These are phyloP conservation scores for Litocranius walleri DNA, from an alignment of 2,113 vertebrate genomes.

Conservation along the genomic window DNA sequence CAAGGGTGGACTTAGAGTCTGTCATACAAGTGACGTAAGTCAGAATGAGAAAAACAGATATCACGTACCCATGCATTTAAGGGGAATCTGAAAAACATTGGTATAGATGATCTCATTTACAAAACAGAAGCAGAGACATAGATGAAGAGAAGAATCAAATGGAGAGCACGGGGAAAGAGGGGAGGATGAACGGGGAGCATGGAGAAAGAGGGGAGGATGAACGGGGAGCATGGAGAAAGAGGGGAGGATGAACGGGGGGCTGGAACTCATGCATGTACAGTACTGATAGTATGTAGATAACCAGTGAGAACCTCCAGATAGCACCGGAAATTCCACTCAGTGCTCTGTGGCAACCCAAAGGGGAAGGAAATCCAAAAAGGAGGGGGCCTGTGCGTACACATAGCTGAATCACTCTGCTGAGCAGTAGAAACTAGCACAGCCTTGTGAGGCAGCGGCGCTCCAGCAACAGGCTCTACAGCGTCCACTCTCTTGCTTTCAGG, in stretches of 20 bases:
- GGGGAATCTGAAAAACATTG: neutral
- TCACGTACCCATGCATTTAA: neutral
- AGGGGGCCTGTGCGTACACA: accelerated
- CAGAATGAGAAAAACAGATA: neutral
- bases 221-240: too few species aligned
- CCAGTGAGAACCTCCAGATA: neutral
- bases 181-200: too few species aligned
- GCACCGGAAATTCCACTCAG: accelerated
- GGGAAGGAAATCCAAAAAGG: neutral
- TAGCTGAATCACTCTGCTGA: accelerated
- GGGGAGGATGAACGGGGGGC: too few species aligned
- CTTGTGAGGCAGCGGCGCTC: accelerated
- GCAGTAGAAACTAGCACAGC: accelerated
- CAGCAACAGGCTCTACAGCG: accelerated
- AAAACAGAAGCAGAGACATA: neutral
- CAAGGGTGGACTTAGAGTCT: neutral
- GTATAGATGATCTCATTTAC: neutral
- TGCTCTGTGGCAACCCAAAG: neutral
- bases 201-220: too few species aligned
- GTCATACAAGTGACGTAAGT: neutral
- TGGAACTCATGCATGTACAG: accelerated
- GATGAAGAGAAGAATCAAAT: neutral
- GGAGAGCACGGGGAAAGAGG: too few species aligned
- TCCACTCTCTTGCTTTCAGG: neutral
- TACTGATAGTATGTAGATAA: accelerated